A percentile compares a stretch with the other conserved stretches of the same genome.
phyloP scores from a whole-genome alignment of 2,888 invertebrate species.

The Invenusta paracnida region DNA sequence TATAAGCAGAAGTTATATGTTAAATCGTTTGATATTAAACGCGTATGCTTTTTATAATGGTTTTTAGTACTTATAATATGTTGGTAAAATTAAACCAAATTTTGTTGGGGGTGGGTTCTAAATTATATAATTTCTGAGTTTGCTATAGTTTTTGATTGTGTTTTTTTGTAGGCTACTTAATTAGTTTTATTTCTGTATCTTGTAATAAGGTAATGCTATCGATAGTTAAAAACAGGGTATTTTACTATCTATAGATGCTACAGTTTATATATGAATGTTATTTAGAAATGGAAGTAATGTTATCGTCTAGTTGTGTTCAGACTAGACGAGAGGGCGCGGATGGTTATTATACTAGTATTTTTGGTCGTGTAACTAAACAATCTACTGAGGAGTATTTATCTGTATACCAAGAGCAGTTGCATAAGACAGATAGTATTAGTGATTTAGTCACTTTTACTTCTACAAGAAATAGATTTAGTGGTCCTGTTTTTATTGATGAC shows the following conservation, averaged over 20 bases:
- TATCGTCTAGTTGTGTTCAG: neutral
- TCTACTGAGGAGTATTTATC: neutral
- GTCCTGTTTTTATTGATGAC: neutral
- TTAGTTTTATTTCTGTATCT: neutral
- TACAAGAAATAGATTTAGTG: neutral
- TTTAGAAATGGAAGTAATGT: neutral
- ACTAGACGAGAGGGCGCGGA: neutral
- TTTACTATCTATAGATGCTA: neutral
- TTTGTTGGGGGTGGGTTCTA: neutral
- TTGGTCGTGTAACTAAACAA: neutral
- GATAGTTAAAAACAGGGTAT: neutral
- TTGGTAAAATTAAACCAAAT: neutral
- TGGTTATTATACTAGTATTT: neutral
- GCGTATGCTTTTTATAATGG: neutral
- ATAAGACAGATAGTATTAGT: neutral
- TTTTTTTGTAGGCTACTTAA: neutral
- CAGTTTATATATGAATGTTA: neutral
- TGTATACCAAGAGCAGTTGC: neutral
- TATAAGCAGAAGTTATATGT: neutral
- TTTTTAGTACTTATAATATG: neutral
- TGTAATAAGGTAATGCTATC: neutral
- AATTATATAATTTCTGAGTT: neutral
- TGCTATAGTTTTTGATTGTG: neutral
- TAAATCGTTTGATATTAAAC: neutral
- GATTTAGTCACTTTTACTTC: neutral